These are phyloP conservation scores for Zaprionus ornatus DNA, from an alignment of 1,140 invertebrate species.

Conservation along the genomic window DNA sequence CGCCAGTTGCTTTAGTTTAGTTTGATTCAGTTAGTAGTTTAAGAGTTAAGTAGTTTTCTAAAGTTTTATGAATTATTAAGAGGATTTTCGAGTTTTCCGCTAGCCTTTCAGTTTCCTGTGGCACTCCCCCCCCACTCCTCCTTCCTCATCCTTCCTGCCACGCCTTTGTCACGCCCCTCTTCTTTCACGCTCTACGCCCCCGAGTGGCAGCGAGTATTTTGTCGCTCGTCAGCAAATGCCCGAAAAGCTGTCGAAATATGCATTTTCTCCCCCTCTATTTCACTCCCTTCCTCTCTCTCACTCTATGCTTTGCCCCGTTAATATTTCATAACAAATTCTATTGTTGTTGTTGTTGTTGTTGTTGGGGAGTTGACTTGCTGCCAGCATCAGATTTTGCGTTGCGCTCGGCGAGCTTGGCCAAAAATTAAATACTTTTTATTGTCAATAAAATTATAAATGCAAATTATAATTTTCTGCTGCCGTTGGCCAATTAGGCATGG, in stretches of 20 bases:
- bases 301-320: constrained; percentile 37
- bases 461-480: constrained; percentile 82
- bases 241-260: constrained; percentile 80
- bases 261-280: constrained; percentile 50
- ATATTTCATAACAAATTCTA: constrained; percentile 70
- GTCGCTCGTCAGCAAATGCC: constrained; percentile 68
- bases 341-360: constrained; percentile 27
- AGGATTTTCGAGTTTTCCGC: constrained; percentile 79
- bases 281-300: neutral
- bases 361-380: constrained; percentile 56
- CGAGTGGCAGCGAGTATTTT: constrained; percentile 15
- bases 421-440: constrained; percentile 82
- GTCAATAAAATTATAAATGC: constrained; percentile 82
- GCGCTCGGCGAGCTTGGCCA: constrained; percentile 51
- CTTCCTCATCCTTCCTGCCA: neutral
- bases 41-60: constrained; percentile 80
- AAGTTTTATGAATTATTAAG: constrained; percentile 82
- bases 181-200: neutral
- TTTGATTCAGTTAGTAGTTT: constrained; percentile 82
- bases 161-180: constrained; percentile 2
- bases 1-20: constrained; percentile 73
- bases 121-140: neutral
- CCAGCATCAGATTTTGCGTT: constrained; percentile 37
- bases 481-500: constrained; percentile 68
- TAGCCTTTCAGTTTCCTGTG: constrained; percentile 65